A percentile compares a stretch with the other conserved stretches of the same genome.
Evolutionary conservation across 2,797 vertebrate species (phyloP).

Genomic region (Syngnathus acus): DNA sequence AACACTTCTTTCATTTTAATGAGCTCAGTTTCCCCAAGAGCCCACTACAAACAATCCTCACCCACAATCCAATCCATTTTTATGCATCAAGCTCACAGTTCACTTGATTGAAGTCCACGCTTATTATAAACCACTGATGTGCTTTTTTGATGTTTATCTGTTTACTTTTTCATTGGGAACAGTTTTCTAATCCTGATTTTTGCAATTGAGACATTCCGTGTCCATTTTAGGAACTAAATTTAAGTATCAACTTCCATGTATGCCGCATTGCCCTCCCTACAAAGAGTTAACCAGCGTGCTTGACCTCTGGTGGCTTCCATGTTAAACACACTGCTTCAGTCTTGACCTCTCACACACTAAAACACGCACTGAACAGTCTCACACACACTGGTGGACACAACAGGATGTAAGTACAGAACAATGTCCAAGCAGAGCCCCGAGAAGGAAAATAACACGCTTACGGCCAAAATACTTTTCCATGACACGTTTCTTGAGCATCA

Average conservation of each 20-base stretch:
- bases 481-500: conserved; percentile 17
- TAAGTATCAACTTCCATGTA: background rate
- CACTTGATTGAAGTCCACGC: background rate
- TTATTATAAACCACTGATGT: background rate
- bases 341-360: background rate
- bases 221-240: background rate
- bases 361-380: conserved; percentile 17
- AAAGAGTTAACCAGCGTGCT: background rate
- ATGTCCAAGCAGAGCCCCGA: conserved; percentile 46
- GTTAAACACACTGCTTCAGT: background rate
- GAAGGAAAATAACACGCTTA: conserved; percentile 42
- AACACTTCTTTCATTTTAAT: background rate
- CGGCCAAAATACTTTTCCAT: conserved; percentile 25
- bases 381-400: conserved; percentile 38
- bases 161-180: background rate
- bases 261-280: background rate
- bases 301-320: conserved; percentile 1
- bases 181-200: background rate
- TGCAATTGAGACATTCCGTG: background rate
- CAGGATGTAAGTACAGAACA: conserved; percentile 60
- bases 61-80: background rate
- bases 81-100: background rate
- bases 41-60: background rate
- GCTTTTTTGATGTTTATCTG: background rate
- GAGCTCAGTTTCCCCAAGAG: background rate